Evolutionary conservation across 2,113 vertebrate species (phyloP).

Genomic region (Menidia beryllina): DNA sequence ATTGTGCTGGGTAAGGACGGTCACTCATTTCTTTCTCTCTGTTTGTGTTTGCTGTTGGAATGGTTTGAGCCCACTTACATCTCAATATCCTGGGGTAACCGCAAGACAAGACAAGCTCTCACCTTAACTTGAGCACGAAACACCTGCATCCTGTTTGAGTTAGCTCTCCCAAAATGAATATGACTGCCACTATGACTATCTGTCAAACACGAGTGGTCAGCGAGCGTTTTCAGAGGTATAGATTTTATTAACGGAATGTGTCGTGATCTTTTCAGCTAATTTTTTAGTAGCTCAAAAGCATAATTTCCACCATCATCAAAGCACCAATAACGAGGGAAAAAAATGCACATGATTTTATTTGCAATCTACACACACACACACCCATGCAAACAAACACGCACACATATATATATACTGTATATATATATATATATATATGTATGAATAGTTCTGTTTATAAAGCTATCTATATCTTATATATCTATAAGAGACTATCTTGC

Average conservation of each 20-base stretch:
- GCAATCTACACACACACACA: no score
- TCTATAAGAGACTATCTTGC: not conserved
- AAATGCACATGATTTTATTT: not conserved
- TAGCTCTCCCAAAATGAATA: not conserved
- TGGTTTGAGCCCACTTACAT: not conserved
- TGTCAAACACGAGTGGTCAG: not conserved
- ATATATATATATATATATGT: not conserved
- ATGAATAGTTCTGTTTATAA: not conserved
- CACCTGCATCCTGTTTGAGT: not conserved
- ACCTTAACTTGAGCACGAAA: no score
- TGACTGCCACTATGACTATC: no score
- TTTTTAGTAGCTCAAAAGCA: no score
- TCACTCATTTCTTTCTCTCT: not conserved
- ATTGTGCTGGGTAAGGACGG: conserved; percentile 94
- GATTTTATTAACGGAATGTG: no score
- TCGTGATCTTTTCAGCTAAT: no score
- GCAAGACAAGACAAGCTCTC: not conserved
- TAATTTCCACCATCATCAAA: not conserved
- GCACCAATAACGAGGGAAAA: not conserved
- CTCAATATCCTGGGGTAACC: not conserved
- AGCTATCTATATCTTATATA: not conserved
- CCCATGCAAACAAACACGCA: no score
- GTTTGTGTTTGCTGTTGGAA: no score
- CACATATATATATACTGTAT: no score
- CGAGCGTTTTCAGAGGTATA: no score